Evolutionary conservation across 1,140 invertebrate genomes (phyloP).

Genomic region (Diploscapter pachys): DNA sequence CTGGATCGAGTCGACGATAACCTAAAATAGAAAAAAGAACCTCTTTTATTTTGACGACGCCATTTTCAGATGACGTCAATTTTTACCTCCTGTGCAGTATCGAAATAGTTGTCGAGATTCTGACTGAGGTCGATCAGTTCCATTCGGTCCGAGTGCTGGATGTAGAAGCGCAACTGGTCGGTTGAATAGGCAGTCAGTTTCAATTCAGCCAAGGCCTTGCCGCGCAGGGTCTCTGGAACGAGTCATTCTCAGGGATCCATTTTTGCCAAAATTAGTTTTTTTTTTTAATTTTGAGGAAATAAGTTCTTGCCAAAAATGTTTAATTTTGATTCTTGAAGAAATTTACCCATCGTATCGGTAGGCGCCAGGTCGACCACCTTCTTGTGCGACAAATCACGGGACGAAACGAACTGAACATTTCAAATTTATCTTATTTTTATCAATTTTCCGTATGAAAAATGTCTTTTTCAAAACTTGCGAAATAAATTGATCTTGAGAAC

Average conservation of each 20-base stretch:
- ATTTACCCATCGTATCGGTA: conserved; percentile 29
- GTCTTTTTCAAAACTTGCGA: too few species aligned
- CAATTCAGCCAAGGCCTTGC: background rate
- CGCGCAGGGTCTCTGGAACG: conserved; percentile 8
- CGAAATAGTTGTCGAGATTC: conserved; percentile 23
- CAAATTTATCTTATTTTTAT: background rate
- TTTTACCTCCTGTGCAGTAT: conserved; percentile 27
- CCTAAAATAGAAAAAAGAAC: conserved; percentile 11
- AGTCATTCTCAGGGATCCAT: too few species aligned
- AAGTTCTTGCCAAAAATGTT: too few species aligned
- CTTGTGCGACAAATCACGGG: conserved; percentile 35
- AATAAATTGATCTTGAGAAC: too few species aligned
- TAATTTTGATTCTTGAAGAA: conserved; percentile 3
- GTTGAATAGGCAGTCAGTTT: background rate
- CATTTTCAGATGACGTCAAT: conserved; percentile 3
- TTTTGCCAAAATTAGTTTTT: too few species aligned
- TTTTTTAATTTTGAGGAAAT: too few species aligned
- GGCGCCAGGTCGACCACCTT: conserved; percentile 18
- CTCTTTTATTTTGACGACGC: background rate
- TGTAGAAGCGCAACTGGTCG: conserved; percentile 18
- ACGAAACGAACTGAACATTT: conserved; percentile 1
- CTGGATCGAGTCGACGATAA: conserved; percentile 19
- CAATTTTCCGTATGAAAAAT: too few species aligned
- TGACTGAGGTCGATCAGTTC: conserved; percentile 20
- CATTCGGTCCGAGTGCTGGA: background rate